A percentile compares a stretch with the other conserved stretches of the same genome.
Evolutionary conservation across 23 tunicate genomes (phyloP).

Genomic region (Phallusia fumigata): DNA sequence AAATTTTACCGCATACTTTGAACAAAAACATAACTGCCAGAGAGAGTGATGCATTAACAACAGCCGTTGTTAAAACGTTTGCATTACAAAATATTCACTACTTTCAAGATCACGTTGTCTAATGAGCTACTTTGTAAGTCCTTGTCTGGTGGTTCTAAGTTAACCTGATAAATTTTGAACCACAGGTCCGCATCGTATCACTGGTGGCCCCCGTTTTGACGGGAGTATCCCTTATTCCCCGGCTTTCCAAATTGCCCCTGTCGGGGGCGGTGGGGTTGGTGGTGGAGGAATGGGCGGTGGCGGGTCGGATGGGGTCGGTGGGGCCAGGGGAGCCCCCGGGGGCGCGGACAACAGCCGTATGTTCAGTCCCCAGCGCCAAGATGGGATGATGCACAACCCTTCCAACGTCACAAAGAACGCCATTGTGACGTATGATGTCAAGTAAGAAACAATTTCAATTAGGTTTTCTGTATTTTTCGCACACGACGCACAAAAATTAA

Average conservation of each 20-base stretch:
- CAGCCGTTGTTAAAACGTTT: too few species aligned
- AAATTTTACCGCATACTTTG: too few species aligned
- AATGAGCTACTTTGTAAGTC: too few species aligned
- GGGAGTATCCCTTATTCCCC: conserved; percentile 24
- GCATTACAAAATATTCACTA: too few species aligned
- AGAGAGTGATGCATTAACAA: too few species aligned
- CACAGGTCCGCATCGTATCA: conserved; percentile 30
- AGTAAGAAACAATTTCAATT: conserved; percentile 16
- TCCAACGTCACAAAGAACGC: conserved; percentile 29
- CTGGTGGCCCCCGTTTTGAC: conserved; percentile 16
- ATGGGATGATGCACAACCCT: not conserved
- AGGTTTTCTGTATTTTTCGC: too few species aligned
- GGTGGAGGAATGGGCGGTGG: conserved; percentile 13
- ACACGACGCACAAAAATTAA: not conserved
- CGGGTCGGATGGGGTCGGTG: not conserved
- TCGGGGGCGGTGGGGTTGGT: not conserved
- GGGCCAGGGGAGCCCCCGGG: conserved; percentile 10
- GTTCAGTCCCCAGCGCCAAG: conserved; percentile 1
- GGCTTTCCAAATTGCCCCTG: conserved; percentile 30
- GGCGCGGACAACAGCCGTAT: conserved; percentile 13
- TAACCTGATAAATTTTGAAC: too few species aligned
- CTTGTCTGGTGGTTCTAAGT: too few species aligned
- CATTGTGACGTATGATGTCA: conserved; percentile 31
- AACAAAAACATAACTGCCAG: too few species aligned
- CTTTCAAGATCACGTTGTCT: too few species aligned